phyloP scores from a whole-genome alignment of 2,797 vertebrate species.

The Poecilia gillii region DNA sequence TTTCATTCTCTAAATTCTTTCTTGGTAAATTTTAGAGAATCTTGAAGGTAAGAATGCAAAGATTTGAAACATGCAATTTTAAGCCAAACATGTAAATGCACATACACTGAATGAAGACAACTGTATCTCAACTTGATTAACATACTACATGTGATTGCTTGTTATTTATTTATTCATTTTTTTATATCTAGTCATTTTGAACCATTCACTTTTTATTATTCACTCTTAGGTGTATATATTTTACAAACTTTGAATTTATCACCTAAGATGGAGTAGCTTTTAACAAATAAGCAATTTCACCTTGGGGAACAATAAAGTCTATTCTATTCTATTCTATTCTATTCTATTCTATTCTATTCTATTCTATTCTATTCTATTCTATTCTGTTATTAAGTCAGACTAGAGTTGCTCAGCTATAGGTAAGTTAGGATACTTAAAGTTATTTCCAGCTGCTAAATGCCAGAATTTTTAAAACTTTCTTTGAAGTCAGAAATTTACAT shows the following conservation, averaged over 20 bases:
- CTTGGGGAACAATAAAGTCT: too few relatives aligned
- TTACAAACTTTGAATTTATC: too few relatives aligned
- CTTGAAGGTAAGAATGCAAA: background rate
- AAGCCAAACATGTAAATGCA: background rate
- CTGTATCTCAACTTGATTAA: background rate
- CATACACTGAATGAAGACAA: background rate
- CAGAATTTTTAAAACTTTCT: background rate
- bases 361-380: too few relatives aligned
- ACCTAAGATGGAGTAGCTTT: too few relatives aligned
- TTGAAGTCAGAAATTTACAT: background rate
- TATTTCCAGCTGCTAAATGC: background rate
- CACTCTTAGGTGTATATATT: too few relatives aligned
- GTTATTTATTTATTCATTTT: too few relatives aligned
- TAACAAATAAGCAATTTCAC: too few relatives aligned
- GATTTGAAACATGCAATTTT: background rate
- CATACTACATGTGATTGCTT: too few relatives aligned
- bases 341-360: too few relatives aligned
- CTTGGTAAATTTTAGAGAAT: background rate
- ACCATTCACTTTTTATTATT: too few relatives aligned
- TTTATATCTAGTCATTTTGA: too few relatives aligned
- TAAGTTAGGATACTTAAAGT: background rate
- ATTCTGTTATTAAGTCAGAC: background rate
- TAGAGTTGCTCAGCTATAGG: background rate
- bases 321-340: too few relatives aligned
- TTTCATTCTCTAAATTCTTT: background rate